Conservation (phyloP, 2,888 invertebrate genomes). For the Hydroisotoma schaefferi region DNA sequence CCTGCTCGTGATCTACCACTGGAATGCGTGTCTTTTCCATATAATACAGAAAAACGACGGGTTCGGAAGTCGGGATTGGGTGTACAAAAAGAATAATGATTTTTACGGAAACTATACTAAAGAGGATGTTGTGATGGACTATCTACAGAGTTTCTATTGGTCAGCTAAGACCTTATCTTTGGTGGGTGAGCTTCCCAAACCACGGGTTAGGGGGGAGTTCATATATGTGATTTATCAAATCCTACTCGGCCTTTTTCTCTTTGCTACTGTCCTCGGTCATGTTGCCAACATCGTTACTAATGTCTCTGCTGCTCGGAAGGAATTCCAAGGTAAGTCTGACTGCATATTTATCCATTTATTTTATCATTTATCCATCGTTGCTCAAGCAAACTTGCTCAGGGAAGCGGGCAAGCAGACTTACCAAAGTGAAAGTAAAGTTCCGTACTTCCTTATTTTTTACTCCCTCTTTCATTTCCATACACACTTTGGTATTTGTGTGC, state of each 20-base stretch:
- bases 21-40: conserved; percentile 98
- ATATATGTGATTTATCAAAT: conserved; percentile 70
- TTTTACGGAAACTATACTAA: too few species aligned
- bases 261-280: conserved; percentile 94
- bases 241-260: conserved; percentile 87
- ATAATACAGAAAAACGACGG: conserved; percentile 93
- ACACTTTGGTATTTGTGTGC: too few species aligned
- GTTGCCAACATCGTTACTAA: conserved; percentile 98
- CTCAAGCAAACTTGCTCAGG: too few species aligned
- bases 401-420: too few species aligned
- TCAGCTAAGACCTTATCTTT: conserved; percentile 94
- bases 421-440: not conserved
- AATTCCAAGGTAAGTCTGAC: conserved; percentile 95
- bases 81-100: conserved; percentile 61
- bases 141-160: conserved; percentile 98
- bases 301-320: conserved; percentile 93
- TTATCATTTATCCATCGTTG: too few species aligned
- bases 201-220: conserved; percentile 72
- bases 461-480: too few species aligned
- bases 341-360: too few species aligned
- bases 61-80: conserved; percentile 90
- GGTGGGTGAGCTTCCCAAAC: conserved; percentile 86
- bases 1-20: conserved; percentile 96
- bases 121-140: conserved; percentile 88
- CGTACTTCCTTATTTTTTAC: too few species aligned